Evolutionary conservation across 2,888 invertebrate genomes (phyloP).

Genomic region (Hybos culiciformis): DNA sequence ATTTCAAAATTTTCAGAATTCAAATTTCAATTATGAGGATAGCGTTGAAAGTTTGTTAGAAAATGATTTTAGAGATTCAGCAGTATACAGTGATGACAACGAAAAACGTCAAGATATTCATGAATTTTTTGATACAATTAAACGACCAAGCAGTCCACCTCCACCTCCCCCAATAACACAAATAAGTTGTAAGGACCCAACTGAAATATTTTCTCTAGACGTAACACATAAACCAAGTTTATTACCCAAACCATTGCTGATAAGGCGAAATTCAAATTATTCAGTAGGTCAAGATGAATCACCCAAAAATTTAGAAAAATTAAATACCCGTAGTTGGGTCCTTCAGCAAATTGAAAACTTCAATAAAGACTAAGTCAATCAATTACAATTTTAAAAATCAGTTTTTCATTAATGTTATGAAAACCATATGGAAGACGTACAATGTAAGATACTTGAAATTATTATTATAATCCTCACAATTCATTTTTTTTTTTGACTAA

Average conservation of each 20-base stretch:
- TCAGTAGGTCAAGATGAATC: not conserved
- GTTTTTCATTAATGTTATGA: too few species aligned
- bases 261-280: not conserved
- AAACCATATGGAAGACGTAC: too few species aligned
- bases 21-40: slow-evolving; percentile 62
- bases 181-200: slow-evolving; percentile 13
- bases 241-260: not conserved
- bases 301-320: slow-evolving; percentile 15
- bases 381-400: too few species aligned
- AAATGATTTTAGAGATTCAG: slow-evolving; percentile 64
- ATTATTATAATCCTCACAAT: too few species aligned
- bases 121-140: slow-evolving; percentile 13
- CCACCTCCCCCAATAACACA: slow-evolving; percentile 21
- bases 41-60: slow-evolving; percentile 54
- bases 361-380: too few species aligned
- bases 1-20: slow-evolving; percentile 13
- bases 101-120: slow-evolving; percentile 25
- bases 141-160: slow-evolving; percentile 16
- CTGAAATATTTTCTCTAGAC: not conserved
- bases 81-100: slow-evolving; percentile 61
- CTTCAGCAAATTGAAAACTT: slow-evolving; percentile 35
- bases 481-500: too few species aligned
- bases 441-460: too few species aligned
- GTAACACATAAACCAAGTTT: slow-evolving; percentile 12
- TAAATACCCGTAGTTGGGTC: slow-evolving; percentile 34